Evolutionary conservation across 2,797 vertebrate genomes (phyloP), one percentile per base, ranked within the genome.

Genomic region (Oreochromis grahami): DNA sequence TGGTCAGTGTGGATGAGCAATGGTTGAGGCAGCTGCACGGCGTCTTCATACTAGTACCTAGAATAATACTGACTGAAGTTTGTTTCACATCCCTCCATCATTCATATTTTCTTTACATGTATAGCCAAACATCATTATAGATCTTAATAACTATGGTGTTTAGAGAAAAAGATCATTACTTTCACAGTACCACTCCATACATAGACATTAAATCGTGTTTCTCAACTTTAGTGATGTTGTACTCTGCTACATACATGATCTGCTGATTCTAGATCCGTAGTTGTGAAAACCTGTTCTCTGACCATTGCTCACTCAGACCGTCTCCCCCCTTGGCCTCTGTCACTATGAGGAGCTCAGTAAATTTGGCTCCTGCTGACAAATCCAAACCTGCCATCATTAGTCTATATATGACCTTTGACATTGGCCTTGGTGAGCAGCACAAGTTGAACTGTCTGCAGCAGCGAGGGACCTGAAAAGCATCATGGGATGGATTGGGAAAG

Each of bases 401-500:
- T 97, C 95, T 97, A 95, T 93, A 96, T 94, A 95, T 94, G 96
- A 97, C 96, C 96, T 99, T 99, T 99, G 98, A 99, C 98, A 98
- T 98, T 99, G 98, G 98, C 98, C 98, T 98, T 98, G 98, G 98
- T 99, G 98, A 99, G 97, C 98, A 99, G 97, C 98, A 99, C 98
- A 98, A 98, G 98, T 98, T 99, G 98, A 99, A 98, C 98, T 98
- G 98, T 98, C 98, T 98, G 98, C 98, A 97, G 98, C 98, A 98
- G 98, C 98, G 98, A 98, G 98, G 98, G 98, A 99, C 98, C 98
- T 97, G 98, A 97, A 99, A 99, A 98, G 97, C 98, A 97, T 98
- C 98, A 98, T 98, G 97, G 98, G 98, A 98, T 98, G 98, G 98
- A 99, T 99, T 99, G 98, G 98, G 98, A 99, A 99, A 99, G 98